Percentiles rank a stretch among this genome's conserved stretches.
Conservation (phyloP, 1,140 invertebrate genomes). For the Bombus soroeensis region DNA sequence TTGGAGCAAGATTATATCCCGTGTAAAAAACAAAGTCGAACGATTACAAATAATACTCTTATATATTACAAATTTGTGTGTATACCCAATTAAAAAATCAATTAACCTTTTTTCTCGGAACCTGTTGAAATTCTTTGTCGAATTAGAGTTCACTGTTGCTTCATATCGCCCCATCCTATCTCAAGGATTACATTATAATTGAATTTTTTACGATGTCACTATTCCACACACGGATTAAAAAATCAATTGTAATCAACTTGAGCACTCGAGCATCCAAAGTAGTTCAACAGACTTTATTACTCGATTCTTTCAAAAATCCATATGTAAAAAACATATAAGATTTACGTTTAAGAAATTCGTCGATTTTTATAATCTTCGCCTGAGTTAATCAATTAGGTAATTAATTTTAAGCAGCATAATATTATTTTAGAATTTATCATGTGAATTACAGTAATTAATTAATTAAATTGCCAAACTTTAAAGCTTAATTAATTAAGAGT, state of each 20-base stretch:
- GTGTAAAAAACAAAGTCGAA: neutral
- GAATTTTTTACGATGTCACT: slow-evolving; percentile 4
- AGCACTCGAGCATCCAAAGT: neutral
- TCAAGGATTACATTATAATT: slow-evolving; percentile 3
- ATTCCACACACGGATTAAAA: neutral
- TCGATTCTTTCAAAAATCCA: neutral
- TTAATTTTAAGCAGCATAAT: too few species aligned
- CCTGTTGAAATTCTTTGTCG: neutral
- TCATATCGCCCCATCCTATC: neutral
- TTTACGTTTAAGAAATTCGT: neutral
- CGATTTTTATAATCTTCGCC: too few species aligned
- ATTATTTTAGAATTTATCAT: too few species aligned
- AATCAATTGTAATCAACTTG: neutral
- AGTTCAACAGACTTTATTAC: neutral
- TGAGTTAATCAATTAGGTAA: too few species aligned
- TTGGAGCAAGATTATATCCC: neutral
- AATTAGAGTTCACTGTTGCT: neutral
- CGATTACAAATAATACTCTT: neutral
- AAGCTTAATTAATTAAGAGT: too few species aligned
- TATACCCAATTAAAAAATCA: slow-evolving; percentile 1
- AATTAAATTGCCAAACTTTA: too few species aligned
- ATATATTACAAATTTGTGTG: neutral
- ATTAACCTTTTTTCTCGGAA: neutral
- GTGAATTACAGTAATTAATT: too few species aligned
- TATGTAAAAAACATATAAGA: neutral